phyloP scores from a whole-genome alignment of 2,888 invertebrate genomes.

The Brachyptera putata region DNA sequence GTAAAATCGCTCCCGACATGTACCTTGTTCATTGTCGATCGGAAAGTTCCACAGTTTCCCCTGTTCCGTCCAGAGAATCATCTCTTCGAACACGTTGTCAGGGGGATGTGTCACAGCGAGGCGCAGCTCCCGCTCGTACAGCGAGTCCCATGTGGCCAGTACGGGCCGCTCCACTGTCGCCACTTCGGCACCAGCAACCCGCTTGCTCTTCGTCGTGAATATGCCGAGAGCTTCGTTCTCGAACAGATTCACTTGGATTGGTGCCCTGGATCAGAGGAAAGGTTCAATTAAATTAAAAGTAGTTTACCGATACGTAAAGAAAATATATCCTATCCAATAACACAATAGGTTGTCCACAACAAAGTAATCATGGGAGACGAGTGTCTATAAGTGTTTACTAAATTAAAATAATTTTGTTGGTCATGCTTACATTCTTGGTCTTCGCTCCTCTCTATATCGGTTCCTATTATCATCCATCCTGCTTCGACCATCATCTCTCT shows the following conservation, averaged over 20 bases:
- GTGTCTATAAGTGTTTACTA: too few relatives aligned
- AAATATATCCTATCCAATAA: too few relatives aligned
- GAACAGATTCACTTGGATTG: constrained; percentile 56
- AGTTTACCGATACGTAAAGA: too few relatives aligned
- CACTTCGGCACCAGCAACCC: constrained; percentile 40
- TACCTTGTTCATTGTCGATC: constrained; percentile 96
- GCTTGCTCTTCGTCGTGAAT: constrained; percentile 49
- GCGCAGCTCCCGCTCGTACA: constrained; percentile 63
- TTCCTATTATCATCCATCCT: background rate
- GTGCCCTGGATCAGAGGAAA: background rate
- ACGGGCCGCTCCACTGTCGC: constrained; percentile 41
- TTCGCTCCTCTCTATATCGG: background rate
- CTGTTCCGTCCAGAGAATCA: constrained; percentile 89
- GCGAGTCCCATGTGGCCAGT: constrained; percentile 63
- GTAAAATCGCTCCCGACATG: too few relatives aligned
- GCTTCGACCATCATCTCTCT: background rate
- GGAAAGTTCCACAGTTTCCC: constrained; percentile 97
- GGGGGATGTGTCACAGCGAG: constrained; percentile 68
- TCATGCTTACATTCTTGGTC: too few relatives aligned
- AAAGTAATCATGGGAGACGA: too few relatives aligned
- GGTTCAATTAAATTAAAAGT: too few relatives aligned
- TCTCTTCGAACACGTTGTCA: constrained; percentile 85
- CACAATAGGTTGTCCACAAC: too few relatives aligned
- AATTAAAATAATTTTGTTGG: too few relatives aligned
- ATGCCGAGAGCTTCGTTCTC: constrained; percentile 60